Base-by-base conservation (phyloP, 2,797 vertebrate genomes). In the Denticeps clupeoides region DNA sequence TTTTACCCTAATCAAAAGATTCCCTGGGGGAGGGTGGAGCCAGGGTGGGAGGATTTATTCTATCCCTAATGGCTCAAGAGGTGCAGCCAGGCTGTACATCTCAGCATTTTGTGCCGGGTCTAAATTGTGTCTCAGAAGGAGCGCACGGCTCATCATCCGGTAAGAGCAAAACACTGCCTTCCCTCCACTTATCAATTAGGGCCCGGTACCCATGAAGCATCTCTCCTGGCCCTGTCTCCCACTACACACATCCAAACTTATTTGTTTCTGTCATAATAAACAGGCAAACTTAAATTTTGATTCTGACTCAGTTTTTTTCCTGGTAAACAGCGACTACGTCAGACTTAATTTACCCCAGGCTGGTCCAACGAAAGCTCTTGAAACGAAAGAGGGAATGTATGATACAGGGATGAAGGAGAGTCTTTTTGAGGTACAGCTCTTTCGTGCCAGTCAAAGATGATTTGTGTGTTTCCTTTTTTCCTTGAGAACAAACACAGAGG, bases 1-100 rank as follows among this genome's bases (percentile, higher is more conserved):
- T n/a, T n/a, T n/a, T n/a, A n/a, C 27, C 18, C 41, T 61, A 64
- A 65, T 70, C 62, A 58, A 63, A 64, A 37, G 32, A 21, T 50
- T 53, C 32, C 31, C 43, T 5, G 25, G 41, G 46, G 21, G 47
- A 31, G 26, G 53, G 35, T 33, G 23, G 41, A 47, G 31, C 24
- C 41, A 51, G 3, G 15, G 15, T 2, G 35, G 31, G 50, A 40
- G 33, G 41, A 62, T 67, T 65, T 57, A 55, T 56, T 45, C 55
- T 40, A 42, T 41, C 53, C 53, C 45, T 60, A 63, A 65, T 47
- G 46, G 41, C 8, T 5, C 45, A 25, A 55, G 41, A 56, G 33
- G 52, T 29, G 42, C 50, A 56, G 48, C 35, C 35, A 50, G 12
- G 3, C 53, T 51, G 42, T 57, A 43, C 18, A 15, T 48, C 55